Conservation (phyloP, 2,113 vertebrate species). For the Beaufortia kweichowensis region DNA sequence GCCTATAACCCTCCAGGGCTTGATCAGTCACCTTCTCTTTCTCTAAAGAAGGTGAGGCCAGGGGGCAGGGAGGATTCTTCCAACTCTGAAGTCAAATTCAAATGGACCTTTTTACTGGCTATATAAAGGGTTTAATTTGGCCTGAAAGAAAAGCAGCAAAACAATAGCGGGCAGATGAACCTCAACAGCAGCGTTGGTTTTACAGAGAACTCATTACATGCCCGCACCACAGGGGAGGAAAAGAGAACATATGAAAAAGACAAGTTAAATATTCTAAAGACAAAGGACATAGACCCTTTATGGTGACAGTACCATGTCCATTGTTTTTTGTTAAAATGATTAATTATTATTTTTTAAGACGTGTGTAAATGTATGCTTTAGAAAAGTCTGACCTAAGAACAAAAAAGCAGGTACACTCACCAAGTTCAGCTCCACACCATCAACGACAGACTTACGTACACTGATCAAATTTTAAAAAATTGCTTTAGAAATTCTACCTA, state of each 20-base stretch:
- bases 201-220: slow-evolving; percentile 68
- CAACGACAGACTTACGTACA: too few species aligned
- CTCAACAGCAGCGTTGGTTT: slow-evolving; percentile 71
- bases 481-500: too few species aligned
- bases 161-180: slow-evolving; percentile 61
- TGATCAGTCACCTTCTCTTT: slow-evolving; percentile 35
- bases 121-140: slow-evolving; percentile 59
- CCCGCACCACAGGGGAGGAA: slow-evolving; percentile 21
- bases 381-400: too few species aligned
- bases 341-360: too few species aligned
- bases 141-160: slow-evolving; percentile 55
- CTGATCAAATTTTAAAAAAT: too few species aligned
- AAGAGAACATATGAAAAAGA: background rate
- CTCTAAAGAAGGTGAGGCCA: slow-evolving; percentile 36
- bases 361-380: too few species aligned
- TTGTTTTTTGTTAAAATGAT: too few species aligned
- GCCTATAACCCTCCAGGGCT: slow-evolving; percentile 55
- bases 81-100: slow-evolving; percentile 66
- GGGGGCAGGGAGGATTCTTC: slow-evolving; percentile 48
- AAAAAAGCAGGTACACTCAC: too few species aligned
- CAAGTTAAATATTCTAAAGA: too few species aligned
- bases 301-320: too few species aligned
- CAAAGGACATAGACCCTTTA: too few species aligned
- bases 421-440: too few species aligned
- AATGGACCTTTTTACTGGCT: slow-evolving; percentile 70